Evolutionary conservation across 2,113 vertebrate genomes (phyloP).

Genomic region (Cisticola juncidis): DNA sequence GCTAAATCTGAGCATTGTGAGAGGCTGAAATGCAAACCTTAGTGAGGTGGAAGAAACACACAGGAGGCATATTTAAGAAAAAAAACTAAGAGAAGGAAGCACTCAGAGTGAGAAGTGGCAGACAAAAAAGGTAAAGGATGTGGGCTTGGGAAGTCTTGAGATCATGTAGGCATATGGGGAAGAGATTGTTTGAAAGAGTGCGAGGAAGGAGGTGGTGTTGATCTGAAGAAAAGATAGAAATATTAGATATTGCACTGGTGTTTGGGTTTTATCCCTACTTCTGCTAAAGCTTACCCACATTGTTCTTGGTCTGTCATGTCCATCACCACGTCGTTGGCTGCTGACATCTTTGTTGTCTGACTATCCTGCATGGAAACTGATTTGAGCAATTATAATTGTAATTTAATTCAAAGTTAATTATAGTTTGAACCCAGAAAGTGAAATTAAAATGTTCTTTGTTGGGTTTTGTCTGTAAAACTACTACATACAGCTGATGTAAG

Average conservation of each 20-base stretch:
- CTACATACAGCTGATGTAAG: not conserved
- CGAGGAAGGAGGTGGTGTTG: not conserved
- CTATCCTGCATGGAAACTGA: not conserved
- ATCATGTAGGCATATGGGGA: not conserved
- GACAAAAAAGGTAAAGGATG: not conserved
- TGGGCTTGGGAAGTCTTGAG: not conserved
- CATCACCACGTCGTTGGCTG: not conserved
- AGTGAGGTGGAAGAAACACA: not conserved
- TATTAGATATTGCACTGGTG: not conserved
- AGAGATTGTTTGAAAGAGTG: not conserved
- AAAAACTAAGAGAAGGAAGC: not conserved
- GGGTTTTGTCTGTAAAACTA: not conserved
- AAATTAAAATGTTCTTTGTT: not conserved
- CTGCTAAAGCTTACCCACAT: not conserved
- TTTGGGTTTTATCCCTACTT: not conserved
- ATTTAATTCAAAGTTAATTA: not conserved
- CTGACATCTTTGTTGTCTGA: not conserved
- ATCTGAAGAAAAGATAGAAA: not conserved
- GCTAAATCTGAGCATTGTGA: not conserved
- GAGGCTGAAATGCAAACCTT: not conserved
- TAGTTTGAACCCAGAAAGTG: not conserved
- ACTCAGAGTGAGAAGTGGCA: not conserved
- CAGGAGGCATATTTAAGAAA: not conserved
- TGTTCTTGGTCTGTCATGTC: not conserved
- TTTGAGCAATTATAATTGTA: not conserved